phyloP scores from a whole-genome alignment of 2,797 vertebrate genomes.

The Sylvia borin region DNA sequence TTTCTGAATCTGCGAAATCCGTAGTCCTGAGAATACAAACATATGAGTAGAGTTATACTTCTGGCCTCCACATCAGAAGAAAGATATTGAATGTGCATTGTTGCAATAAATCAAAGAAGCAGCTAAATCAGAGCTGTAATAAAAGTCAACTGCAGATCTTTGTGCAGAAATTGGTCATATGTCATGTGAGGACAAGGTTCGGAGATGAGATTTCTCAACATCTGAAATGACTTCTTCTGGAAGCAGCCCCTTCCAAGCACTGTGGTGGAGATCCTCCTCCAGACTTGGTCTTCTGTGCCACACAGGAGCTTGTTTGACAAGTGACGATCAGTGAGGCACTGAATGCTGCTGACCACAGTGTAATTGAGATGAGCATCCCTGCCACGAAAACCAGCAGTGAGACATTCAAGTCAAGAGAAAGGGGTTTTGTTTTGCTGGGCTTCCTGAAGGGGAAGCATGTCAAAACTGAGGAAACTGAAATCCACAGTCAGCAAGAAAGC shows the following conservation, averaged over 20 bases:
- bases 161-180: constrained; percentile 52
- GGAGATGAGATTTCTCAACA: constrained; percentile 50
- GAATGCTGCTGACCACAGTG: constrained; percentile 8
- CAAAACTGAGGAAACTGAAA: constrained; percentile 49
- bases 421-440: neutral
- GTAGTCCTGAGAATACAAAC: constrained; percentile 54
- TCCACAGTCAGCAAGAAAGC: constrained; percentile 23
- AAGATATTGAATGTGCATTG: constrained; percentile 66
- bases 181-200: constrained; percentile 57
- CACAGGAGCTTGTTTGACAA: constrained; percentile 42
- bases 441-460: constrained; percentile 33
- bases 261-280: constrained; percentile 13
- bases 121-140: constrained; percentile 54
- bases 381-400: constrained; percentile 3
- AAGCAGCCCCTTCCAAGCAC: constrained; percentile 24
- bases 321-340: neutral
- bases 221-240: constrained; percentile 42
- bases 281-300: constrained; percentile 7
- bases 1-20: constrained; percentile 55
- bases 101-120: constrained; percentile 59
- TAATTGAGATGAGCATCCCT: constrained; percentile 39
- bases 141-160: constrained; percentile 59
- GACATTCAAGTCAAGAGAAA: constrained; percentile 36
- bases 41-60: constrained; percentile 63
- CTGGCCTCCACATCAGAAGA: constrained; percentile 58